Conservation (phyloP, 2,888 invertebrate species). For the Lasioglossum leucozonium region DNA sequence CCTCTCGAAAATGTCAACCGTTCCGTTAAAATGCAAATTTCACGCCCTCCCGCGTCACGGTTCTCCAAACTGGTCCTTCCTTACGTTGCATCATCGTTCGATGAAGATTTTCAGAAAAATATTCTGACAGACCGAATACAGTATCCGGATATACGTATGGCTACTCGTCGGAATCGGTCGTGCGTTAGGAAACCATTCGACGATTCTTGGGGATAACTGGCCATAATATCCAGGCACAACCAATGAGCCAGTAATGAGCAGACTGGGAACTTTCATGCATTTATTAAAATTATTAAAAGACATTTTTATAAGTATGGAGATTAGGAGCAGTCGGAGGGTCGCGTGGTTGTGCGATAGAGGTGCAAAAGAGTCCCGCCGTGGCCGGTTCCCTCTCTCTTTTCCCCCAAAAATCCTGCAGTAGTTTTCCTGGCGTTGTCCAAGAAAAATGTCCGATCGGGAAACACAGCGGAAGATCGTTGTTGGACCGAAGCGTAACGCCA, state of each 20-base stretch:
- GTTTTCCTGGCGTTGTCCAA: neutral
- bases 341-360: too few relatives aligned
- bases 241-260: too few relatives aligned
- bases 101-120: neutral
- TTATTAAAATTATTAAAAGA: neutral
- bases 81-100: neutral
- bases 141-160: neutral
- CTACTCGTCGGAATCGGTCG: neutral
- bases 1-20: constrained; percentile 49
- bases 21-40: constrained; percentile 24
- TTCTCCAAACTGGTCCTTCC: constrained; percentile 15
- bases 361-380: neutral
- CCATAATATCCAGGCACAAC: too few relatives aligned
- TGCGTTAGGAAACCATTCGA: too few relatives aligned
- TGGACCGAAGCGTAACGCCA: constrained; percentile 24
- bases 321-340: too few relatives aligned
- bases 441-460: neutral
- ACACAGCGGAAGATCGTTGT: constrained; percentile 5
- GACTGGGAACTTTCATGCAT: too few relatives aligned
- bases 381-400: neutral
- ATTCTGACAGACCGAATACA: neutral
- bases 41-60: constrained; percentile 31
- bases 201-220: too few relatives aligned
- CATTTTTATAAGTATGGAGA: neutral
- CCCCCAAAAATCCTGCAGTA: neutral